phyloP scores from a whole-genome alignment of 1,140 invertebrate genomes.

The Periplaneta americana region DNA sequence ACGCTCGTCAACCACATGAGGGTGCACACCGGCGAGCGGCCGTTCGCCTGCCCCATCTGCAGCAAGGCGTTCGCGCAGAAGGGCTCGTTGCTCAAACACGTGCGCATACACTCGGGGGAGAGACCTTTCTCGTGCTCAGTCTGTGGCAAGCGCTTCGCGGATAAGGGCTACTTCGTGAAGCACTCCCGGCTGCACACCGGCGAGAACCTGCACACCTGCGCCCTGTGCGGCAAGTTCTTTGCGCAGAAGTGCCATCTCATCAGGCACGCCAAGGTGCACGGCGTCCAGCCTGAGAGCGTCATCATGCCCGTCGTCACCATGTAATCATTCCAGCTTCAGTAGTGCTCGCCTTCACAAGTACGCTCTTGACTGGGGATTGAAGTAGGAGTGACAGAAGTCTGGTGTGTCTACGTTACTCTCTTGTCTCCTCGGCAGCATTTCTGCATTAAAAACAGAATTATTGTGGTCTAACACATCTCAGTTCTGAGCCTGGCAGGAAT shows the following conservation, averaged over 20 bases:
- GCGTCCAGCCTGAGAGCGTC: background rate
- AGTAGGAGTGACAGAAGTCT: no score
- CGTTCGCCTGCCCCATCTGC: slow-evolving; percentile 38
- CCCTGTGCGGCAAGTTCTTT: slow-evolving; percentile 12
- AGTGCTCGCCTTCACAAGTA: no score
- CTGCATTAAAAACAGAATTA: no score
- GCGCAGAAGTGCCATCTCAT: slow-evolving; percentile 7
- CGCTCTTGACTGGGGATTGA: no score
- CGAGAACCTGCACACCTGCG: slow-evolving; percentile 10
- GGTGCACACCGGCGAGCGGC: slow-evolving; percentile 54
- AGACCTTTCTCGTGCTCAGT: slow-evolving; percentile 30
- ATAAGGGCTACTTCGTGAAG: slow-evolving; percentile 12
- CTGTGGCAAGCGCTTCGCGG: slow-evolving; percentile 4
- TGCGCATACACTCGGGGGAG: slow-evolving; percentile 46
- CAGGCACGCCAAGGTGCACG: slow-evolving; percentile 10
- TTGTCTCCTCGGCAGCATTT: no score
- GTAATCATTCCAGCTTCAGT: no score
- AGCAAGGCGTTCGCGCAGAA: slow-evolving; percentile 45
- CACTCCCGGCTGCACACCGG: slow-evolving; percentile 13
- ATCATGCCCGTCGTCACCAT: background rate
- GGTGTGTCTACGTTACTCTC: no score
- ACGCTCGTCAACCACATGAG: slow-evolving; percentile 39
- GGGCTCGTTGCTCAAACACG: slow-evolving; percentile 43
- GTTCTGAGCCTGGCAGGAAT: no score
- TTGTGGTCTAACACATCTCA: no score